Evolutionary conservation across 2,888 invertebrate species (phyloP).

Genomic region (Polyploca ridens): DNA sequence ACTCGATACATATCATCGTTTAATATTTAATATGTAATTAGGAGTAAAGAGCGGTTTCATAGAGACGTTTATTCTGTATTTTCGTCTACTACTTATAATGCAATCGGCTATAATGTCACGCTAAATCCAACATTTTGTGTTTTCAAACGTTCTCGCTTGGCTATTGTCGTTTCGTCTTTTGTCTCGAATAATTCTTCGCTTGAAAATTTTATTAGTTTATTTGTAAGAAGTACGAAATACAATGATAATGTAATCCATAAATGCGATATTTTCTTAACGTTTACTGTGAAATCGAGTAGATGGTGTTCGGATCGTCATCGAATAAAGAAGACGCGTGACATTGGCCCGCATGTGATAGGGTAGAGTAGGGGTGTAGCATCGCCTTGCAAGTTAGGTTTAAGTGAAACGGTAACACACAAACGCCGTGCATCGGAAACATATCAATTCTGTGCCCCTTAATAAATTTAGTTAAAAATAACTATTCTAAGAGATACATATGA

Average conservation of each 20-base stretch:
- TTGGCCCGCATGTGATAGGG: slow-evolving; percentile 81
- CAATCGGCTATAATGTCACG: slow-evolving; percentile 82
- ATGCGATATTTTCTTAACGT: slow-evolving; percentile 69
- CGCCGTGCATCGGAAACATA: slow-evolving; percentile 90
- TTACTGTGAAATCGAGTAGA: slow-evolving; percentile 74
- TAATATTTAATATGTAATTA: slow-evolving; percentile 86
- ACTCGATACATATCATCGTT: slow-evolving; percentile 90
- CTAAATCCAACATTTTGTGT: slow-evolving; percentile 60
- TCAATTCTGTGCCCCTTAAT: slow-evolving; percentile 92
- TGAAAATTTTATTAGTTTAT: slow-evolving; percentile 45
- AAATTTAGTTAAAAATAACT: slow-evolving; percentile 79
- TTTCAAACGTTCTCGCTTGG: slow-evolving; percentile 63
- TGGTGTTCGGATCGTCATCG: slow-evolving; percentile 61
- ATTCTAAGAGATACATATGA: slow-evolving; percentile 83
- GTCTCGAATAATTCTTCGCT: slow-evolving; percentile 47
- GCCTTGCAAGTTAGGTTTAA: slow-evolving; percentile 83
- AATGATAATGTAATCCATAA: slow-evolving; percentile 39
- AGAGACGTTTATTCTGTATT: slow-evolving; percentile 84
- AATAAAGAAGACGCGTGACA: slow-evolving; percentile 71
- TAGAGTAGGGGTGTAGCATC: slow-evolving; percentile 80
- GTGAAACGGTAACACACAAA: slow-evolving; percentile 86
- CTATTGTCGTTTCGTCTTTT: slow-evolving; percentile 48
- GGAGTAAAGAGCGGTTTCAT: slow-evolving; percentile 82
- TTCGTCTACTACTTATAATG: slow-evolving; percentile 78
- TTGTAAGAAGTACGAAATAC: slow-evolving; percentile 38